Evolutionary conservation across 2,797 vertebrate genomes (phyloP), one percentile per base, ranked within the genome.

Genomic region (Coendou prehensilis): DNA sequence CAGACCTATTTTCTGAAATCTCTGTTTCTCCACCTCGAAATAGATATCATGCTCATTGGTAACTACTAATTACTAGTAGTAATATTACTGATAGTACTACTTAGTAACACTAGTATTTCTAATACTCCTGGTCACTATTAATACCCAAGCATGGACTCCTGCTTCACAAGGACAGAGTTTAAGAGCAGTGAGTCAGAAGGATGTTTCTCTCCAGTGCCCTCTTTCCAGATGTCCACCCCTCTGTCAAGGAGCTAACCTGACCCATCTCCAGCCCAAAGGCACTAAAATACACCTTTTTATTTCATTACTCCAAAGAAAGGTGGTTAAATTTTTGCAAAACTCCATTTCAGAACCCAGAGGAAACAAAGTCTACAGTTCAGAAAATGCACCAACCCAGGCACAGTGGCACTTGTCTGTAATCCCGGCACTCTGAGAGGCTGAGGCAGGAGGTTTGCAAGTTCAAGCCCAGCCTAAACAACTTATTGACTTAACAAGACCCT

Each of bases 11-110:
- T 79, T 82, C 79, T 26, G 41, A 18, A 30, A 26, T 26, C n/a
- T 61, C 23, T 26, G 1, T 20, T 78, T 61, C 81, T 64, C 37
- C 2, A 18, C 73, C 37, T 73, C 61, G 22, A 41, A 80, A 61
- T 1, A 87, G 41, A 57, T 4, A 2, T 37, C 17, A 5, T 41
- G 26, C 30, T 69, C 26, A 3, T 17, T 22, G 41, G 73, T 9
- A 30, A 54, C 41, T 26, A n/a, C 50, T 13, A 14, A 26, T 4
- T 26, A 6, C 52, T 81, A 41, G 64, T 9, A 8, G 75, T 1
- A 6, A 20, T 3, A 0, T 15, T 23, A 1, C 7, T 22, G 0
- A 22, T 7, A 10, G 37, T 33, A 6, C 23, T 4, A 6, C 30
- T 14, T 22, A 30, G 14, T 26, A 56, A 64, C 5, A 2, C 9